Percentiles rank a stretch among this genome's conserved stretches.
Evolutionary conservation across 1,140 invertebrate species (phyloP).

Genomic region (Microplitis mediator): DNA sequence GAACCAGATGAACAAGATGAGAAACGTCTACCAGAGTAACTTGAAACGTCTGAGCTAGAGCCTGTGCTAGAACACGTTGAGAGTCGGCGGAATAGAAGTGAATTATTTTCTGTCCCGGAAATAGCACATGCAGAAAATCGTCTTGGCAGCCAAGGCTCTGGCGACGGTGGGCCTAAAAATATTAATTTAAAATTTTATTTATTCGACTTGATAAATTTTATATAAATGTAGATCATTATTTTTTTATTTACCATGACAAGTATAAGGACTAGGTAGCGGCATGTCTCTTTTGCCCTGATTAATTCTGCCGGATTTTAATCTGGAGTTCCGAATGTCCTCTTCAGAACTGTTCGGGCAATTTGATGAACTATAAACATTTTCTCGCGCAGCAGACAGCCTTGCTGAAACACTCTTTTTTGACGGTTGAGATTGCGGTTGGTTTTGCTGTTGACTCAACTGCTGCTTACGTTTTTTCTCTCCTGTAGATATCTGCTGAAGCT

Average conservation of each 20-base stretch:
- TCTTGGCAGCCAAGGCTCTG: constrained; percentile 70
- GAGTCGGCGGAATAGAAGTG: constrained; percentile 50
- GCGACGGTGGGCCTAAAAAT: constrained; percentile 49
- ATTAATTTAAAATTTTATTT: neutral
- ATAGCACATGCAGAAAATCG: constrained; percentile 67
- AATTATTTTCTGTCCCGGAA: constrained; percentile 61
- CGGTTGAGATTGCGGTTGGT: constrained; percentile 22
- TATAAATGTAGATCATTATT: neutral
- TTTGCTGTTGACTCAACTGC: constrained; percentile 31
- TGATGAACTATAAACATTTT: constrained; percentile 60
- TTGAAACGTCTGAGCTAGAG: constrained; percentile 57
- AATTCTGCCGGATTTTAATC: constrained; percentile 35
- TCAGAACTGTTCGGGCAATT: constrained; percentile 74
- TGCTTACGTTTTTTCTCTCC: constrained; percentile 55
- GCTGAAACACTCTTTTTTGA: constrained; percentile 50
- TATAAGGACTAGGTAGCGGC: neutral
- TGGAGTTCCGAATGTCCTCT: constrained; percentile 61
- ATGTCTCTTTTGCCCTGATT: constrained; percentile 38
- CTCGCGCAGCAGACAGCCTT: constrained; percentile 38
- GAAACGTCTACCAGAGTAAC: constrained; percentile 50
- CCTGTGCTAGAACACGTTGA: constrained; percentile 55
- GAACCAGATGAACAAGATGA: constrained; percentile 58
- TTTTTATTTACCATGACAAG: constrained; percentile 4
- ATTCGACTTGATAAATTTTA: neutral
- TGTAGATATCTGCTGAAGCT: constrained; percentile 59